Base-by-base conservation (phyloP, 2,888 invertebrate genomes). In the Creontiades dilutus region DNA sequence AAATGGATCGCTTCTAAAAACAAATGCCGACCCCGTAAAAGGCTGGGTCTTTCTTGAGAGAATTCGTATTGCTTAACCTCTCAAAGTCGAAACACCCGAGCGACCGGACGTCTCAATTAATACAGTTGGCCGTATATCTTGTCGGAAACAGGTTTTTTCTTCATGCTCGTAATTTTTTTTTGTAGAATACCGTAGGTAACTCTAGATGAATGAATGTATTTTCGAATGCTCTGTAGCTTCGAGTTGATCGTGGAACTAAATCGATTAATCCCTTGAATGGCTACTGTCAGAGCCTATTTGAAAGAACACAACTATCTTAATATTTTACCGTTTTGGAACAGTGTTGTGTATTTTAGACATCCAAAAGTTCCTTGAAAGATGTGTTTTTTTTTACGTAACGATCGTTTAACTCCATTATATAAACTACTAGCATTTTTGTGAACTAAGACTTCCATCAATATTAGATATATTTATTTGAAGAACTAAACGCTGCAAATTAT, bases 91-190 rank as follows among this genome's bases (percentile, higher is more conserved):
- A 68, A 68, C 68, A 23, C 68, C 19, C 27, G 12, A 23, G 5
- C 23, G 68, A 23, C 0, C 68, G 68, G 27, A 68, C 23, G 68
- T 68, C 68, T 68, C 68, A 68, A 68, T 68, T 68, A 68, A 68
- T 68, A 23, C 68, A 12, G 23, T 23, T 11, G 68, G 19, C 23
- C 27, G 23, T 23, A 11, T 23, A 0, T 0, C 3, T 12, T 23
- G 23, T 11, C 27, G 23, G 23, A 68, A 68, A 68, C 68, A 7
- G 68, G 68, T 23, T 68, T 68, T 68, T 27, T n/a, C n/a, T n/a
- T 68, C 68, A 68, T 11, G 23, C 68, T 23, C 68, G 68, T 68
- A 23, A 68, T 68, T 68, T 68, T 68, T 68, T 68, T 5, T 23
- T 68, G 9, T 37, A 37, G 3, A 4, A 37, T 37, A 37, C 3